A percentile compares a stretch with the other conserved stretches of the same genome.
Evolutionary conservation across 2,113 vertebrate genomes (phyloP).

Genomic region (Pandion haliaetus): DNA sequence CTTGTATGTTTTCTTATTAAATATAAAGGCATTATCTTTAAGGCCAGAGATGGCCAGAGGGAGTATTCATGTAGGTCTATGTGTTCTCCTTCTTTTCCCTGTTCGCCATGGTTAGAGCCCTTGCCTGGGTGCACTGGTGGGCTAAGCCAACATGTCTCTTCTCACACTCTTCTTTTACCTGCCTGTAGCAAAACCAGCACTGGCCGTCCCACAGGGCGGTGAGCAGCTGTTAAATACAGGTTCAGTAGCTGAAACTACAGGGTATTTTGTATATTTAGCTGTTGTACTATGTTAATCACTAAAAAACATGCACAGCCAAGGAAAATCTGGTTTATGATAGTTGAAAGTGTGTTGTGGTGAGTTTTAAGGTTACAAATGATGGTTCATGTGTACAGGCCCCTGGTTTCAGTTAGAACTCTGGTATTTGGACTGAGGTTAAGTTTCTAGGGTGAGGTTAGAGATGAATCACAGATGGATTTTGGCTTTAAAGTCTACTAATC

Average conservation of each 20-base stretch:
- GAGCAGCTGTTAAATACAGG: not conserved
- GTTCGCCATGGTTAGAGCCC: not conserved
- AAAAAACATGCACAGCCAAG: not conserved
- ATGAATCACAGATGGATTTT: constrained; percentile 55
- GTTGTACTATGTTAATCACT: not conserved
- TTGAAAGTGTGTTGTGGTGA: not conserved
- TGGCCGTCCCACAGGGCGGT: not conserved
- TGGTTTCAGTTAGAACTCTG: not conserved
- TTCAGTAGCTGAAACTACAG: not conserved
- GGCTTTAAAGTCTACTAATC: constrained; percentile 34
- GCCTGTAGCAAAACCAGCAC: not conserved
- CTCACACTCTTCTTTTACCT: not conserved
- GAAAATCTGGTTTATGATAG: not conserved
- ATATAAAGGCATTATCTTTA: not conserved
- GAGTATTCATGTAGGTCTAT: not conserved
- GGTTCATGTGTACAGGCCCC: not conserved
- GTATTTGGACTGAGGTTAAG: constrained; percentile 26
- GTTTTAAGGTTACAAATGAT: not conserved
- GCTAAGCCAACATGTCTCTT: not conserved
- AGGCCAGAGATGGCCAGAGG: not conserved
- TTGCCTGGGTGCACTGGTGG: not conserved
- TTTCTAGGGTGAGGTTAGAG: constrained; percentile 25
- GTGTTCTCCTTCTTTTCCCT: not conserved
- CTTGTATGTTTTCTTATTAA: not conserved
- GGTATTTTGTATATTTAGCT: not conserved